phyloP scores from a whole-genome alignment of 2,113 vertebrate genomes.

The Melanocharis versteri region DNA sequence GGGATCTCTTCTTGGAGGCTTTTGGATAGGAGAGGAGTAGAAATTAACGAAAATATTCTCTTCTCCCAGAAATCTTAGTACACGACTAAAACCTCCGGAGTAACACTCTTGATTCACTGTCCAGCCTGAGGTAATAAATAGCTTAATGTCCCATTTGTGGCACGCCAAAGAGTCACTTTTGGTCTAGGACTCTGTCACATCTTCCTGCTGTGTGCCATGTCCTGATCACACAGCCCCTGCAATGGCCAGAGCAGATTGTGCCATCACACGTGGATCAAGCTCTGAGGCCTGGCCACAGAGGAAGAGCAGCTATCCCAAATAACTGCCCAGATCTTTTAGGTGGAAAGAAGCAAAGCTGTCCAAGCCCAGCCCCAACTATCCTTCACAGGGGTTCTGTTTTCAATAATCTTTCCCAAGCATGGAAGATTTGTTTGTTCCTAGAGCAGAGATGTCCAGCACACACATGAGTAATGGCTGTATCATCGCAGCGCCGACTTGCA shows the following conservation, averaged over 20 bases:
- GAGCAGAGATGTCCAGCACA: background rate
- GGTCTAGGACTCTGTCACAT: background rate
- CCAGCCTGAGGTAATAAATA: background rate
- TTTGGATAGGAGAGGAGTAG: background rate
- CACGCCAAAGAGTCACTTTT: background rate
- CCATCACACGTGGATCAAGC: fast-evolving
- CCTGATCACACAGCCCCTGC: background rate
- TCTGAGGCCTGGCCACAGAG: background rate
- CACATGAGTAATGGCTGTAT: background rate
- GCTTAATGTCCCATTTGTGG: background rate
- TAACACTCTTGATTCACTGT: background rate
- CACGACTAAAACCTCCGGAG: background rate
- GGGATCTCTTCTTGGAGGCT: background rate
- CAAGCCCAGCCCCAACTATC: background rate
- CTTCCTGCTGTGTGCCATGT: background rate
- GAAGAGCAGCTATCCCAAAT: background rate
- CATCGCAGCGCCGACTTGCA: background rate
- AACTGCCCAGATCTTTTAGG: background rate
- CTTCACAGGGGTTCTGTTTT: background rate
- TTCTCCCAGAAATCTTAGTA: background rate
- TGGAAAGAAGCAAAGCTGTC: background rate
- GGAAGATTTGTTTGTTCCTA: background rate
- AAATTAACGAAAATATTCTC: background rate
- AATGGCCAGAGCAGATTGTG: background rate
- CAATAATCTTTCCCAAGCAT: background rate